A percentile compares a stretch with the other conserved stretches of the same genome.
phyloP scores from a whole-genome alignment of 23 tunicate genomes.

The Trididemnum clinides region DNA sequence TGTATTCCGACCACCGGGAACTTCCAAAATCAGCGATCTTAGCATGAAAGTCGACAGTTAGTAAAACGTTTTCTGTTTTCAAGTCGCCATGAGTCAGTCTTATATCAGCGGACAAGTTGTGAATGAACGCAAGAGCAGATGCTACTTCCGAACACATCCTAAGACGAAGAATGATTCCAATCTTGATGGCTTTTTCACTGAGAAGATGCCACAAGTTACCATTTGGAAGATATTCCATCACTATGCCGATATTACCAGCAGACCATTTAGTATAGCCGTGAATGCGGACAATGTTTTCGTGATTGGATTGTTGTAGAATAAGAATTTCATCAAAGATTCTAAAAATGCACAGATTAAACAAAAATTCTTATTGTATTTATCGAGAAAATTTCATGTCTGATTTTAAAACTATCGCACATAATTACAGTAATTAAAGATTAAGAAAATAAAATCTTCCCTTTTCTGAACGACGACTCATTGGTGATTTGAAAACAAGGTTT shows the following conservation, averaged over 20 bases:
- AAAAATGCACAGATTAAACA: too few relatives aligned
- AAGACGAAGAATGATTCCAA: background rate
- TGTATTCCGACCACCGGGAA: background rate
- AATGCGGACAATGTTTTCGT: slow-evolving; percentile 19
- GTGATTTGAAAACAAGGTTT: too few relatives aligned
- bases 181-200: background rate
- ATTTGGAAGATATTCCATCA: slow-evolving; percentile 41
- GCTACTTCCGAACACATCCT: background rate
- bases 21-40: slow-evolving; percentile 39
- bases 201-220: slow-evolving; percentile 21
- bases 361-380: too few relatives aligned
- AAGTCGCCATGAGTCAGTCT: slow-evolving; percentile 26
- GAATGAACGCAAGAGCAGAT: slow-evolving; percentile 9
- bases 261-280: slow-evolving; percentile 7
- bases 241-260: background rate
- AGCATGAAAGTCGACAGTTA: background rate
- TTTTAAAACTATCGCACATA: too few relatives aligned
- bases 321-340: slow-evolving; percentile 22
- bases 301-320: background rate
- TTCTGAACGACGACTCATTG: too few relatives aligned
- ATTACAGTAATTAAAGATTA: too few relatives aligned
- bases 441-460: too few relatives aligned
- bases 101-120: background rate
- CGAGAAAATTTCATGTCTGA: too few relatives aligned
- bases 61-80: slow-evolving; percentile 13